Evolutionary conservation across 2,888 invertebrate species (phyloP), one percentile per base, ranked within the genome.

Genomic region (Heliconius cydno): DNA sequence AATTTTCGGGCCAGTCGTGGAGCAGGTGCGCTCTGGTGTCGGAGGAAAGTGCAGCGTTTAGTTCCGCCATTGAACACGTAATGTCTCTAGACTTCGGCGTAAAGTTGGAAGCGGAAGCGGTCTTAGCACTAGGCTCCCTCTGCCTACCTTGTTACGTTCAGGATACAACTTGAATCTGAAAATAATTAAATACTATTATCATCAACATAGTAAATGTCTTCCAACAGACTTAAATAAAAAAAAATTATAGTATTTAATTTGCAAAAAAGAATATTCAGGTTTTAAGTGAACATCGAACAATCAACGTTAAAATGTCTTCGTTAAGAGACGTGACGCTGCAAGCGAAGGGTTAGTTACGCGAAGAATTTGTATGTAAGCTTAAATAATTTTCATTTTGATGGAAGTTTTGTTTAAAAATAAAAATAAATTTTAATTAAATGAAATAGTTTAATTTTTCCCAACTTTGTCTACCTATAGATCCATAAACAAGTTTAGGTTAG

Each of bases 281-380:
- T 22, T 71, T 52, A 72, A 72, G 30, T 72, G 57, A 72, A 72
- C 72, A 72, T n/a, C 60, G 60, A 60, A 60, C 12, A 60, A 30
- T 57, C 72, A 79, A 77, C 79, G 80, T 82, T 85, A 52, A 79
- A 75, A 81, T 73, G 68, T 80, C 87, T 88, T 94, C 90, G 91
- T 68, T 68, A 68, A n/a, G 66, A 83, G 87, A 87, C 92, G 92
- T 94, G 94, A 94, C 93, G 87, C n/a, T 84, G 94, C 94, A 93
- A 85, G 88, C 87, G 85, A 80, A 83, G 79, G 84, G 83, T 88
- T 92, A 90, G 91, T 93, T 93, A 92, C 83, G 85, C 82, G 82
- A 13, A 70, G 38, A 52, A 75, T 77, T 79, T 80, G 77, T 46
- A 46, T 80, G 75, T 71, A 46, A 19, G 15, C 15, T 10, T 12